Conservation (phyloP, 2,888 invertebrate species). For the Crematogaster levior region DNA sequence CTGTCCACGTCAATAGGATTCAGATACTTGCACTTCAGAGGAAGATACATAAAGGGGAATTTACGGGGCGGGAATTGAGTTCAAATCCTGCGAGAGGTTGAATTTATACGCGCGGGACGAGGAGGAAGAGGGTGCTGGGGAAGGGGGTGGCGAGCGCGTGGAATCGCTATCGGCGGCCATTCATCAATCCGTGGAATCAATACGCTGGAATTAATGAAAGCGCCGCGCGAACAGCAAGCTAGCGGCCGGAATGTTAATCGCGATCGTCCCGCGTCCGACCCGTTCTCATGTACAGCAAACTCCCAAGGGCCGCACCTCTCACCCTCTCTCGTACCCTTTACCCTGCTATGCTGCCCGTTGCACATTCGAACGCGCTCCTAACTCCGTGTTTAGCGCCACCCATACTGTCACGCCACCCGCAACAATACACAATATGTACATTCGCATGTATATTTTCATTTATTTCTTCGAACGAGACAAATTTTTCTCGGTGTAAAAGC, state of each 20-base stretch:
- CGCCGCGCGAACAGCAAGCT: slow-evolving; percentile 85
- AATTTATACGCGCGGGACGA: slow-evolving; percentile 71
- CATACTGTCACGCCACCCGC: slow-evolving; percentile 44
- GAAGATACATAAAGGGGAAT: slow-evolving; percentile 67
- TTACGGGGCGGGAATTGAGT: slow-evolving; percentile 75
- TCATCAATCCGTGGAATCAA: slow-evolving; percentile 86
- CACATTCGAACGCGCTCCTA: slow-evolving; percentile 60
- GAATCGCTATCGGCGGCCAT: slow-evolving; percentile 86
- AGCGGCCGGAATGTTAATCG: slow-evolving; percentile 86
- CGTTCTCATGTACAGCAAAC: slow-evolving; percentile 81
- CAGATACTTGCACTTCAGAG: slow-evolving; percentile 43
- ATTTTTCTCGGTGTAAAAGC: not conserved
- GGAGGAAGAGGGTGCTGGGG: slow-evolving; percentile 38
- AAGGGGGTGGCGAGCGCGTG: slow-evolving; percentile 79
- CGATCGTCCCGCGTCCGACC: slow-evolving; percentile 84
- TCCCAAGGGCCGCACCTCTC: slow-evolving; percentile 81
- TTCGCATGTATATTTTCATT: slow-evolving; percentile 12
- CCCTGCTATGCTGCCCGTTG: slow-evolving; percentile 60
- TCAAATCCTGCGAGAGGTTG: slow-evolving; percentile 76
- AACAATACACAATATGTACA: slow-evolving; percentile 1
- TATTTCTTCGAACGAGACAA: not conserved
- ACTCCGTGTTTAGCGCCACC: slow-evolving; percentile 51
- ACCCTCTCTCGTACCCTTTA: slow-evolving; percentile 71
- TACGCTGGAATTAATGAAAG: slow-evolving; percentile 86
- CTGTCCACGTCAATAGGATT: slow-evolving; percentile 23